Conservation (phyloP, 2,797 vertebrate species). For the Enteromius treurensis region DNA sequence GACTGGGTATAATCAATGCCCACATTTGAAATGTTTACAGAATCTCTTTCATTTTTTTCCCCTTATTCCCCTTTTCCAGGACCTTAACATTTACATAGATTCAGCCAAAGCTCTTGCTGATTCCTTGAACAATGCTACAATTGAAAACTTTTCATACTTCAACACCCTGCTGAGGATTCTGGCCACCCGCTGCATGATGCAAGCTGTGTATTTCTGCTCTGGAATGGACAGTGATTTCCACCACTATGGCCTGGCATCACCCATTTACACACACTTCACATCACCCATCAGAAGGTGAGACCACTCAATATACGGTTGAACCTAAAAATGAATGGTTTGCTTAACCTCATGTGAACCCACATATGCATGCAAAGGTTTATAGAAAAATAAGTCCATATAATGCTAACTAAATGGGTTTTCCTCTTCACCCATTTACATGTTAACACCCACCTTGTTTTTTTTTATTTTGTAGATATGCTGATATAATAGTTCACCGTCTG, state of each 20-base stretch:
- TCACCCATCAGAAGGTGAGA: conserved; percentile 95
- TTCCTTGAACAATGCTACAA: conserved; percentile 86
- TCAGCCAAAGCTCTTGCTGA: conserved; percentile 94
- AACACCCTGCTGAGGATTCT: conserved; percentile 94
- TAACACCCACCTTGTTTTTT: not conserved
- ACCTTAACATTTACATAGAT: conserved; percentile 87
- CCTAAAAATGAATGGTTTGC: not conserved
- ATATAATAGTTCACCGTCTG: conserved; percentile 94
- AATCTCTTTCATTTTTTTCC: too few relatives aligned
- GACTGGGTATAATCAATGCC: not conserved
- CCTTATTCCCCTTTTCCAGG: conserved; percentile 69
- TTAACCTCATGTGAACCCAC: not conserved
- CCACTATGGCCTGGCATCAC: conserved; percentile 95
- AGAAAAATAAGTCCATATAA: too few relatives aligned
- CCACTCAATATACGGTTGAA: too few relatives aligned
- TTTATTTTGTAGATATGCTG: conserved; percentile 84
- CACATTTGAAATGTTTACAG: not conserved
- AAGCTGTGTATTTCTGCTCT: conserved; percentile 97
- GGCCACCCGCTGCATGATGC: conserved; percentile 99
- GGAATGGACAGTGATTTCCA: conserved; percentile 97
- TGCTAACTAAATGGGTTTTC: not conserved
- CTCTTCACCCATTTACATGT: not conserved
- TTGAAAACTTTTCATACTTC: conserved; percentile 85
- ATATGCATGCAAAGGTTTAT: not conserved
- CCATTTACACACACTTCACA: conserved; percentile 98